Evolutionary conservation across 1,140 invertebrate genomes (phyloP), one percentile per base, ranked within the genome.

Genomic region (Sinonovacula constricta): DNA sequence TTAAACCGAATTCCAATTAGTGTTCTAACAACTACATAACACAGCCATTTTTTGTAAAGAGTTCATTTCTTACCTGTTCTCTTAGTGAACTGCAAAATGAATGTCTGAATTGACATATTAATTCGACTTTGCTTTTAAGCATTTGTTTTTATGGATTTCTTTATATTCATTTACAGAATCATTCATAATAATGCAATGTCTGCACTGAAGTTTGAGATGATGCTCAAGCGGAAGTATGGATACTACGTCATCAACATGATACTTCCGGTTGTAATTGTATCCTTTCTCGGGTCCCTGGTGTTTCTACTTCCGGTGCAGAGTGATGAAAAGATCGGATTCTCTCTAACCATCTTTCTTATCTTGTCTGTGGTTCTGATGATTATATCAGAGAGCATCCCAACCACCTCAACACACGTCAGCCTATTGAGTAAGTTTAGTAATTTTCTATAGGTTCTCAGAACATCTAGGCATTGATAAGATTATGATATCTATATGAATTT

Each of bases 241-340:
- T 54, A 54, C n/a, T 54, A 54, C n/a, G n/a, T 54, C 18, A 22
- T 54, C n/a, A 54, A 54, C 53, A 54, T 54, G 53, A n/a, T 54
- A 24, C 4, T 54, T 5, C 53, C 53, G 4, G 53, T 54, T 3
- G 5, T 54, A 54, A 5, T 54, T 3, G 4, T 54, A 18, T 22
- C 53, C n/a, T 18, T 18, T 5, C n/a, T 54, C 4, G 18, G 53
- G n/a, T 24, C 53, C 5, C 26, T 54, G n/a, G 53, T 54, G 53
- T 54, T 54, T 54, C 18, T 24, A n/a, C 26, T 54, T 18, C 53
- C 53, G 4, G n/a, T 54, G 3, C 18, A 54, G 26, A 54, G 53
- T 54, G 53, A 24, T 5, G 53, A 54, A 3, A 54, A 5, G 53
- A 54, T 5, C 26, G 53, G 53, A n/a, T 54, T 54, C 26, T 4